Base-by-base conservation (phyloP, 2,797 vertebrate genomes). In the Artibeus jamaicensis region DNA sequence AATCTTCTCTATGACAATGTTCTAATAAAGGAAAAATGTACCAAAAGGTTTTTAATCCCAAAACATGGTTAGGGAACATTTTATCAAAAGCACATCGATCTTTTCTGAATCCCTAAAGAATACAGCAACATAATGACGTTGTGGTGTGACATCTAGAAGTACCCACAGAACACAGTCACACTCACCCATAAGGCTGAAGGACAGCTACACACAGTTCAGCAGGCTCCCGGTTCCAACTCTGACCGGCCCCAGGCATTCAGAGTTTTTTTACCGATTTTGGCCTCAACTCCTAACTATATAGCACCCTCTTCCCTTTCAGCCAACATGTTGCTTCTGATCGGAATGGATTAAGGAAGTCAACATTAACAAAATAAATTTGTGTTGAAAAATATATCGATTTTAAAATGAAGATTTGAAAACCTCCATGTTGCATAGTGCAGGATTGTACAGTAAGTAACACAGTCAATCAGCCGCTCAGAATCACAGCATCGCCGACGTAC, bases 61-160 rank as follows among this genome's bases (percentile, higher is more conserved):
- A 85, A 95, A 85, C 32, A 76, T 4, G 57, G 14, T 29, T 46
- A 91, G 11, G 1, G n/a, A 86, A 85, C 37, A 18, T 85, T 85
- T 94, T 34, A 93, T 7, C 50, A 85, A 93, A 96, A 93, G 34
- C 39, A 55, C 12, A 37, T 0, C 65, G n/a, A 91, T 57, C 48
- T n/a, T 50, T 24, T 29, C 57, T 34, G 6, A 85, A 93, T 83
- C 55, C 37, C 16, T 50, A 79, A 71, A 68, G 67, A 71, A 46
- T 55, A 34, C 24, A 67, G n/a, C 57, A 83, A 55, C 37, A 42
- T 14, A 83, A 76, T 55, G 37, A 44, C 53, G 42, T 78, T 68
- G 50, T n/a, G 68, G 50, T n/a, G 68, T 86, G 90, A 71, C 14
- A 79, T 53, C 83, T 62, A 18, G 53, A 59, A 42, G 5, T 19